Evolutionary conservation across 2,113 vertebrate genomes (phyloP).

Genomic region (Nothoprocta pentlandii): DNA sequence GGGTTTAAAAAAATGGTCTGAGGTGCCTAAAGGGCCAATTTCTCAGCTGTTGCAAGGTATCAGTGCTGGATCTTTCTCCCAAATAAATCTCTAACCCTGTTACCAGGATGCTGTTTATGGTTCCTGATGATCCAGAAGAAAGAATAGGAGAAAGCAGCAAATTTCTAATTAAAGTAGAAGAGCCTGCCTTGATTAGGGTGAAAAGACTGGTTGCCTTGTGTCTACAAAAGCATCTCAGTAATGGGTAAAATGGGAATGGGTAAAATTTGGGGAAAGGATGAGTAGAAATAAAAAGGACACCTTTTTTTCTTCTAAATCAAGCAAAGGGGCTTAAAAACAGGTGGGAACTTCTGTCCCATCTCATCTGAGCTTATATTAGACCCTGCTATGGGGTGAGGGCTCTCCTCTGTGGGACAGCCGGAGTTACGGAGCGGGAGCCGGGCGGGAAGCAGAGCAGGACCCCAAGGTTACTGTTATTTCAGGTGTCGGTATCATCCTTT

Average conservation of each 20-base stretch:
- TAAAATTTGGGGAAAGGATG: fast-evolving
- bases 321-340: not conserved
- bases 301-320: not conserved
- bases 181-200: not conserved
- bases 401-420: not conserved
- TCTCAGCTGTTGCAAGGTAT: not conserved
- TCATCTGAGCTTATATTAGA: not conserved
- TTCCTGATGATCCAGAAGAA: constrained; percentile 14
- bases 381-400: not conserved
- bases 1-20: not conserved
- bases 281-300: not conserved
- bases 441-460: fast-evolving
- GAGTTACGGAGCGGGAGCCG: not conserved
- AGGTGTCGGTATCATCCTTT: constrained; percentile 3
- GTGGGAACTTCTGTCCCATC: not conserved
- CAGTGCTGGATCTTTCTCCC: not conserved
- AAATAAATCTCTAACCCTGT: not conserved
- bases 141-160: not conserved
- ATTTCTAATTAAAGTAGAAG: not conserved
- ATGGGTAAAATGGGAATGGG: too few relatives aligned
- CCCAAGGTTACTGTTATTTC: not conserved
- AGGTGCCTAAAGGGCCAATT: not conserved
- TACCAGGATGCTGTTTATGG: not conserved
- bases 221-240: not conserved
- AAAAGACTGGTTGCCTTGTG: not conserved